Percentiles rank a stretch among this genome's conserved stretches.
Conservation (phyloP, 1,140 invertebrate species). For the Scaptodrosophila lebanonensis region DNA sequence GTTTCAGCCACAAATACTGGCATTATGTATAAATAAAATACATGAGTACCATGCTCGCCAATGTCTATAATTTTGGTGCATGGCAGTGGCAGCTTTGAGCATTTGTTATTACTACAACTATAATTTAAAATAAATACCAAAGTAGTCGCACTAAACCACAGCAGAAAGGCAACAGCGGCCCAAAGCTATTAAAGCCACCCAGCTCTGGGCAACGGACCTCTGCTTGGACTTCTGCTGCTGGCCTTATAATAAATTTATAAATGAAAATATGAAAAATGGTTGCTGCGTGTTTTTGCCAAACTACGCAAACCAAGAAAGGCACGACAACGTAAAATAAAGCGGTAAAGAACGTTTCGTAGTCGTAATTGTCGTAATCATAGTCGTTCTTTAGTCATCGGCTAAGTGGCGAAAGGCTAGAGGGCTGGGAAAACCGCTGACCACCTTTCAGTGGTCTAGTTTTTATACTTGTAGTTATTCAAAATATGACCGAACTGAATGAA, state of each 20-base stretch:
- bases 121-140: slow-evolving; percentile 74
- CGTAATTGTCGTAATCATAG: no score
- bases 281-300: slow-evolving; percentile 71
- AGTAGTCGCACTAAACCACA: slow-evolving; percentile 66
- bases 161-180: slow-evolving; percentile 29
- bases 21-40: slow-evolving; percentile 34
- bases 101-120: slow-evolving; percentile 72
- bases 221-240: slow-evolving; percentile 36
- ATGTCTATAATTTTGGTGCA: slow-evolving; percentile 66
- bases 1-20: no score
- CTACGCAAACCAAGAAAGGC: slow-evolving; percentile 49
- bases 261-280: slow-evolving; percentile 74
- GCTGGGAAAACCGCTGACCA: no score
- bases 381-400: no score
- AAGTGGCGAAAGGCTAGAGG: no score
- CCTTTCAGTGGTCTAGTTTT: no score
- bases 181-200: slow-evolving; percentile 53
- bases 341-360: no score
- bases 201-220: slow-evolving; percentile 10
- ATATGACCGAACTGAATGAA: no score
- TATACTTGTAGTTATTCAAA: no score
- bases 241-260: slow-evolving; percentile 74
- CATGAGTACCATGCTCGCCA: slow-evolving; percentile 21
- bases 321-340: slow-evolving; percentile 14
- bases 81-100: slow-evolving; percentile 49